A percentile compares a stretch with the other conserved stretches of the same genome.
Evolutionary conservation across 2,113 vertebrate genomes (phyloP).

Genomic region (Callionymus lyra): DNA sequence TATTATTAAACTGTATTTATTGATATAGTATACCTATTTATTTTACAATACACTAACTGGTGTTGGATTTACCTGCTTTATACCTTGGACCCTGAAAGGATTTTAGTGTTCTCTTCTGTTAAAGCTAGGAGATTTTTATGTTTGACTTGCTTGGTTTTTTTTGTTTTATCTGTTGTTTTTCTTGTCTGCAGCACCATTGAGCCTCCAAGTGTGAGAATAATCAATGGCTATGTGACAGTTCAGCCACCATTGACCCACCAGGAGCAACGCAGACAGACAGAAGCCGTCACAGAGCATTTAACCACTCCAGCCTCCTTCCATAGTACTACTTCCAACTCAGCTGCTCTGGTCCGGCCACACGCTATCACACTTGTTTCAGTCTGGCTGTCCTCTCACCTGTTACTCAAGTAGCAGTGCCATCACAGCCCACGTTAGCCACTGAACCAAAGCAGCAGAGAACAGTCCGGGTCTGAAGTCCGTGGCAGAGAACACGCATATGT

Average conservation of each 20-base stretch:
- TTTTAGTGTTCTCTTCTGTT: too few species aligned
- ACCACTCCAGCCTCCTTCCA: constrained; percentile 20
- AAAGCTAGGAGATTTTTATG: too few species aligned
- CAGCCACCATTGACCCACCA: constrained; percentile 64
- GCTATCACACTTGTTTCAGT: constrained; percentile 33
- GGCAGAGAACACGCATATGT: too few species aligned
- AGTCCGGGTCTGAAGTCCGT: too few species aligned
- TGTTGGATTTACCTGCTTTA: too few species aligned
- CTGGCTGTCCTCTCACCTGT: constrained; percentile 54
- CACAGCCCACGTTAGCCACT: constrained; percentile 74
- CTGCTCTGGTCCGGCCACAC: constrained; percentile 6
- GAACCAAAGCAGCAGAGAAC: constrained; percentile 63
- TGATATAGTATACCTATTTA: too few species aligned
- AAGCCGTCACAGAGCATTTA: constrained; percentile 3
- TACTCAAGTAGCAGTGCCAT: too few species aligned
- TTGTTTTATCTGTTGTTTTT: too few species aligned
- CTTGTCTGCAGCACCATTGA: constrained; percentile 70
- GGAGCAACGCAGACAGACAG: constrained; percentile 40
- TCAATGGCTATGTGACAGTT: constrained; percentile 76
- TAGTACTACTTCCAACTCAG: constrained; percentile 41
- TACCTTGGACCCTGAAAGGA: too few species aligned
- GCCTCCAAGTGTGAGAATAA: constrained; percentile 72
- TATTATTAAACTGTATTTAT: too few species aligned
- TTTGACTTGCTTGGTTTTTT: too few species aligned
- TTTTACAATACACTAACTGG: too few species aligned